Base-by-base conservation (phyloP, 2,888 invertebrate genomes). In the Acronicta aceris region DNA sequence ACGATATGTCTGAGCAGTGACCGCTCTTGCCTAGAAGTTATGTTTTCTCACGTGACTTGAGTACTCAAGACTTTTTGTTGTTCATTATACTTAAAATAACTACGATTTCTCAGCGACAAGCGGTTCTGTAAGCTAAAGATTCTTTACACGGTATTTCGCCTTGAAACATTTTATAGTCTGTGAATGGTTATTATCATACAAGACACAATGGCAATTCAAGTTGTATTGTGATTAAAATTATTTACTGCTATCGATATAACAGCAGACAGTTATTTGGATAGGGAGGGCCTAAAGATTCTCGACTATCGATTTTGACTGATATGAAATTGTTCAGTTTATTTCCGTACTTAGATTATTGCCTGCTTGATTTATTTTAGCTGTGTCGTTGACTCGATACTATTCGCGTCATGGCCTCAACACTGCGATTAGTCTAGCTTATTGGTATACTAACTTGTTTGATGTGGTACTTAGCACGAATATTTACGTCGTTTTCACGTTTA, bases 371-470 rank as follows among this genome's bases (percentile, higher is more conserved):
- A 56, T 15, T 48, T 49, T n/a, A 30, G 21, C 15, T 15, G 21
- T 38, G 21, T 30, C 45, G 45, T 53, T 33, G n/a, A 17, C 12
- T 33, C 21, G 12, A 17, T 47, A 43, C 25, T 33, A 30, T 42
- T 56, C 36, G 17, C 38, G 17, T 53, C 41, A 10, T 27, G 33
- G 9, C n/a, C 21, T 40, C 25, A 36, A 27, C n/a, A 9, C 15
- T 47, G 41, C 17, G 38, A 17, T 47, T 41, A 43, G 15, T 27
- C 12, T 36, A 53, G 58, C 42, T 50, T 52, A 47, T 43, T 40
- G 25, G 25, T 30, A n/a, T 50, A 43, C 41, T 51, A 30, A 53
- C 27, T 46, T 50, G 38, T 47, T 51, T 63, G 38, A 47, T 54
- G 25, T 43, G 12, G 42, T 16, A 25, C 17, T 66, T 50, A 63